Percentiles rank a stretch among this genome's conserved stretches.
These are phyloP conservation scores for Microcebus griseorufus DNA, from an alignment of 2,113 vertebrate species.

Conservation along the genomic window DNA sequence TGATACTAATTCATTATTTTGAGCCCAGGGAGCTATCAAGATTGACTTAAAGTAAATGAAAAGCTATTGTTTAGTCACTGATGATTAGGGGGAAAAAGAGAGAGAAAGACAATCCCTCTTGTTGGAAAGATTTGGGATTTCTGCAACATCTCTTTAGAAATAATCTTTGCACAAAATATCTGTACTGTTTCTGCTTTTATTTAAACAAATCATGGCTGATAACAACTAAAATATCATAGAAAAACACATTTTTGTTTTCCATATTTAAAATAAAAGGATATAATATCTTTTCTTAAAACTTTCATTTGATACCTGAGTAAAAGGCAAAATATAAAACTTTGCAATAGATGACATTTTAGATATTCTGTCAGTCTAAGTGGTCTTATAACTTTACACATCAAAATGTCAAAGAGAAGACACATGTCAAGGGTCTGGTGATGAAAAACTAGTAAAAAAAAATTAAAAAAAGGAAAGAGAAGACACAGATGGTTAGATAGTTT, in stretches of 20 bases:
- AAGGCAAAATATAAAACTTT: conserved; percentile 69
- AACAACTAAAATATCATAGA: neutral
- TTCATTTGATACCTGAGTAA: conserved; percentile 76
- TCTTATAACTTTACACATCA: conserved; percentile 65
- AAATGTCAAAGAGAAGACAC: conserved; percentile 56
- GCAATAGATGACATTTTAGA: conserved; percentile 70
- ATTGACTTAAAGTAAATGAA: conserved; percentile 74
- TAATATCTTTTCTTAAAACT: conserved; percentile 46
- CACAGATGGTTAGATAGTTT: conserved; percentile 64
- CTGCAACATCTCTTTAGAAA: conserved; percentile 45
- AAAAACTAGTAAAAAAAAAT: too few relatives aligned
- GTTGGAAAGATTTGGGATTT: conserved; percentile 32
- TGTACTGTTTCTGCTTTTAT: neutral
- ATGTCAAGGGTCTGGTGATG: too few relatives aligned
- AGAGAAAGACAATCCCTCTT: conserved; percentile 41
- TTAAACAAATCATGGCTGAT: neutral
- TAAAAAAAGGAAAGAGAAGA: neutral
- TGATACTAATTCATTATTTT: conserved; percentile 76
- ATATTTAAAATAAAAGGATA: neutral
- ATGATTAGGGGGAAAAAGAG: conserved; percentile 53
- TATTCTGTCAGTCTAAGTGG: conserved; percentile 49
- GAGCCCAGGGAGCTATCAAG: conserved; percentile 48
- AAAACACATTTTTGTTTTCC: neutral
- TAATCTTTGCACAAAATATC: conserved; percentile 5
- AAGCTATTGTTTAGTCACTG: conserved; percentile 58